Evolutionary conservation across 2,797 vertebrate species (phyloP).

Genomic region (Gouania willdenowi): DNA sequence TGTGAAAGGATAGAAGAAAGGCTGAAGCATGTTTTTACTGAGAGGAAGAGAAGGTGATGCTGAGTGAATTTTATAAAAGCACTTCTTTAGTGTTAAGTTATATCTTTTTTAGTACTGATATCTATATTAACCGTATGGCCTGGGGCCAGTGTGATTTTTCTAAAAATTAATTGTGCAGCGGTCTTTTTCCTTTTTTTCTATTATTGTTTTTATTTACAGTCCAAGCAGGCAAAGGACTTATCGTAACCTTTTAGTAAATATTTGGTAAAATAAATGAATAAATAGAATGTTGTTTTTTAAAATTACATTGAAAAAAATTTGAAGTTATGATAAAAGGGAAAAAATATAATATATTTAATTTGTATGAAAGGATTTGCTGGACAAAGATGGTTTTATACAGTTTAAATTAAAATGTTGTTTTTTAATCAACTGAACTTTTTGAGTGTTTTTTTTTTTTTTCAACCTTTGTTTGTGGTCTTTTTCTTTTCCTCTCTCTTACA

Average conservation of each 20-base stretch:
- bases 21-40: conserved; percentile 22
- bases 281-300: conserved; percentile 21
- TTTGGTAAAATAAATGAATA: conserved; percentile 7
- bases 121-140: conserved; percentile 56
- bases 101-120: too few species aligned
- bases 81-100: conserved; percentile 8
- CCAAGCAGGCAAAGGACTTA: conserved; percentile 72
- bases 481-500: not conserved
- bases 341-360: conserved; percentile 42
- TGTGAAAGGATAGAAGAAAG: conserved; percentile 11
- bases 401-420: conserved; percentile 75
- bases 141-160: conserved; percentile 58
- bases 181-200: too few species aligned
- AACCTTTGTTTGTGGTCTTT: not conserved
- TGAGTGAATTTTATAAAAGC: not conserved
- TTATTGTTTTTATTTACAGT: too few species aligned
- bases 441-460: conserved; percentile 31
- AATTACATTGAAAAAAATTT: conserved; percentile 31
- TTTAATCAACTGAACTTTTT: conserved; percentile 38
- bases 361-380: conserved; percentile 74
- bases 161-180: not conserved
- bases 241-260: conserved; percentile 10
- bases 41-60: not conserved
- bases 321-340: conserved; percentile 42
- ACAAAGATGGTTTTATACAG: conserved; percentile 74